Percentiles rank a stretch among this genome's conserved stretches.
Evolutionary conservation across 1,140 invertebrate species (phyloP).

Genomic region (Apis cerana): DNA sequence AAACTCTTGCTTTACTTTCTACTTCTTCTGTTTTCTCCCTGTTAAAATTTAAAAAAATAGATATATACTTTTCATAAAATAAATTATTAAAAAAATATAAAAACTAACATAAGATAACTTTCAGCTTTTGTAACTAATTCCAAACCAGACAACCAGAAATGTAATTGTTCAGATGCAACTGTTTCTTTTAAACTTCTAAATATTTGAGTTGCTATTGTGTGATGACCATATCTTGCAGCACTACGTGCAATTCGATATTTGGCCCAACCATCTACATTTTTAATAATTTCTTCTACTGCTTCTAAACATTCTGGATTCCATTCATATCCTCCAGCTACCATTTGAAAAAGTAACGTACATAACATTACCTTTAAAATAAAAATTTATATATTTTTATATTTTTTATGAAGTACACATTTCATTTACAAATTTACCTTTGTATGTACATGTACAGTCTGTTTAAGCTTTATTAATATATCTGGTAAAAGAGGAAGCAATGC

Average conservation of each 20-base stretch:
- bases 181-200: conserved; percentile 86
- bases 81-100: conserved; percentile 24
- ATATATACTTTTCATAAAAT: not conserved
- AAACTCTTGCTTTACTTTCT: conserved; percentile 65
- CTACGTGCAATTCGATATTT: conserved; percentile 93
- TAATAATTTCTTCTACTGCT: conserved; percentile 83
- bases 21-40: conserved; percentile 70
- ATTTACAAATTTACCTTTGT: conserved; percentile 70
- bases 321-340: conserved; percentile 84
- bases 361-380: conserved; percentile 83
- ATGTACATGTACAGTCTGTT: conserved; percentile 73
- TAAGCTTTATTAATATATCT: conserved; percentile 82
- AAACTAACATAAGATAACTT: conserved; percentile 79
- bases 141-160: conserved; percentile 94
- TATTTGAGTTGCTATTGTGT: conserved; percentile 86
- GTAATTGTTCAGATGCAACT: conserved; percentile 93
- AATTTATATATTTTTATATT: conserved; percentile 23
- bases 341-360: conserved; percentile 92
- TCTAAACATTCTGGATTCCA: conserved; percentile 82
- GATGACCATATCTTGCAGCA: conserved; percentile 92
- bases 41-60: conserved; percentile 27
- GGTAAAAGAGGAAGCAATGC: conserved; percentile 82
- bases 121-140: conserved; percentile 87
- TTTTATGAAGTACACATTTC: not conserved
- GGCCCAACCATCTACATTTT: conserved; percentile 88